A percentile compares a stretch with the other conserved stretches of the same genome.
phyloP scores from a whole-genome alignment of 2,113 vertebrate species.

The Campylomormyrus numenius region DNA sequence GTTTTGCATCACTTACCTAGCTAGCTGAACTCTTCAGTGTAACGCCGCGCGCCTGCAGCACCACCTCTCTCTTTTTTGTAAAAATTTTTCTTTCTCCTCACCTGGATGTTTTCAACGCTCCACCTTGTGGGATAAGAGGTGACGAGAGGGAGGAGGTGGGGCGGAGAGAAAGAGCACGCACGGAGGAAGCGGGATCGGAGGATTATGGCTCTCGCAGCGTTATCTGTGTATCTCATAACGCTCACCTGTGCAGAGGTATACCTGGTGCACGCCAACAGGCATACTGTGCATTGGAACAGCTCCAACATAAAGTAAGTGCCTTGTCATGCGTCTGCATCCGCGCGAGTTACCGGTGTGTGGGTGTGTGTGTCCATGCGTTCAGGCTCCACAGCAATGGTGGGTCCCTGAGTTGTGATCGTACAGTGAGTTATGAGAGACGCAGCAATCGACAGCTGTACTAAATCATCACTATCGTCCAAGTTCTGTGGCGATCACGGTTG shows the following conservation, averaged over 20 bases:
- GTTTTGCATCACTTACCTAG: conserved; percentile 15
- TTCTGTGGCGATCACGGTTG: background rate
- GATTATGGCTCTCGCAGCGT: conserved; percentile 63
- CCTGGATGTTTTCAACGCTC: conserved; percentile 17
- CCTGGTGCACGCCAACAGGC: conserved; percentile 72
- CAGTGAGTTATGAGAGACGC: background rate
- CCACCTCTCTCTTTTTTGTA: background rate
- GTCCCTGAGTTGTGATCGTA: background rate
- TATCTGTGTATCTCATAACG: conserved; percentile 61
- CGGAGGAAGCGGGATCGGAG: conserved; percentile 22
- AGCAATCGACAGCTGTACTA: background rate
- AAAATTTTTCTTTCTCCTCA: background rate
- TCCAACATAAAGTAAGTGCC: conserved; percentile 87
- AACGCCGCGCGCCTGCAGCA: background rate
- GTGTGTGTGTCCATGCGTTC: background rate
- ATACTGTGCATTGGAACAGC: conserved; percentile 91
- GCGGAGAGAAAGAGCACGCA: conserved; percentile 31
- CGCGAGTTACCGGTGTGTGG: background rate
- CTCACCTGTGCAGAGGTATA: conserved; percentile 63
- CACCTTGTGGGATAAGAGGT: conserved; percentile 13
- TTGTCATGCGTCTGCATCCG: background rate
- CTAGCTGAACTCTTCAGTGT: conserved; percentile 8
- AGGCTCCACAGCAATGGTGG: background rate
- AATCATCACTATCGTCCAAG: background rate
- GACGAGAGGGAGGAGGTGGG: background rate